Evolutionary conservation across 2,113 vertebrate genomes (phyloP).

Genomic region (Dipodomys ordii): DNA sequence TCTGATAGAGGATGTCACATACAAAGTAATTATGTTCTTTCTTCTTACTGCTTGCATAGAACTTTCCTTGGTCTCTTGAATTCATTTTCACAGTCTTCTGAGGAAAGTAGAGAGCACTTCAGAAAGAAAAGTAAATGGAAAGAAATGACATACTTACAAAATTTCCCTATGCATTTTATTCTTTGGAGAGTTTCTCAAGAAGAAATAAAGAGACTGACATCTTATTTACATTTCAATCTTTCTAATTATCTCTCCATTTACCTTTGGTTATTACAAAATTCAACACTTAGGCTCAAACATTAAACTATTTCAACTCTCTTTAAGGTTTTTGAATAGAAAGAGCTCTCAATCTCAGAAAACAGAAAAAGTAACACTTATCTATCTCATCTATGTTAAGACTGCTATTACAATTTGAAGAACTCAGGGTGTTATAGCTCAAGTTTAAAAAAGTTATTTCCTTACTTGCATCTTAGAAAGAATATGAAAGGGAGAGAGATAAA

Average conservation of each 20-base stretch:
- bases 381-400: slow-evolving; percentile 33
- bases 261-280: slow-evolving; percentile 9
- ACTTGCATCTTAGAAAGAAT: not conserved
- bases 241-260: slow-evolving; percentile 12
- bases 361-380: not conserved
- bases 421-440: not conserved
- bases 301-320: not conserved
- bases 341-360: slow-evolving; percentile 13
- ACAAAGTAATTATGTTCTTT: not conserved
- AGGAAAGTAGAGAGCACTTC: not conserved
- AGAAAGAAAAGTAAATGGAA: slow-evolving; percentile 4
- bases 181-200: slow-evolving; percentile 15
- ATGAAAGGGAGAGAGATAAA: not conserved
- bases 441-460: not conserved
- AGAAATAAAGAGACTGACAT: not conserved
- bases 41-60: not conserved
- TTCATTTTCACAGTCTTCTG: not conserved
- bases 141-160: slow-evolving; percentile 5
- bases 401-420: slow-evolving; percentile 17
- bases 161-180: not conserved
- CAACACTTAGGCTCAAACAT: not conserved
- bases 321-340: not conserved
- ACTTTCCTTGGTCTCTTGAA: not conserved
- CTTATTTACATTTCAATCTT: slow-evolving; percentile 56
- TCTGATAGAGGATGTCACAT: not conserved